Evolutionary conservation across 1,140 invertebrate genomes (phyloP).

Genomic region (Calosoma granatense): DNA sequence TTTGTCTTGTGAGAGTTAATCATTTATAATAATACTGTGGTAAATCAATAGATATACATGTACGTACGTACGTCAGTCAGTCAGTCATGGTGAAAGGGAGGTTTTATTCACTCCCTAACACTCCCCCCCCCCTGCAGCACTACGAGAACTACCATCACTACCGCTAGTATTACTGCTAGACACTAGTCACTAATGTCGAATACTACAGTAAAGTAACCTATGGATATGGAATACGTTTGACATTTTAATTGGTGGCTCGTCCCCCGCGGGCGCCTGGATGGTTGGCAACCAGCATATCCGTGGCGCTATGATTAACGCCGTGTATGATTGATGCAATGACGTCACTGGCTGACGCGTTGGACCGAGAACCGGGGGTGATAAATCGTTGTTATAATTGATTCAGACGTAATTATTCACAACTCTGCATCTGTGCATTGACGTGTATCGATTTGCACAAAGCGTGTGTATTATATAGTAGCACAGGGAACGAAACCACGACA

Average conservation of each 20-base stretch:
- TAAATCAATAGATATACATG: no score
- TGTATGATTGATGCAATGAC: slow-evolving; percentile 16
- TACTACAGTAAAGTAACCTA: not conserved
- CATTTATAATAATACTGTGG: no score
- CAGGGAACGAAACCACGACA: no score
- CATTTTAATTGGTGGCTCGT: not conserved
- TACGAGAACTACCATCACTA: no score
- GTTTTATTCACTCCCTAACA: no score
- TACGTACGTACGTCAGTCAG: no score
- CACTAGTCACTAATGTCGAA: no score
- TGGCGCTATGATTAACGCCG: slow-evolving; percentile 13
- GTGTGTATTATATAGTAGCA: not conserved
- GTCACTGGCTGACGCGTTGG: slow-evolving; percentile 11
- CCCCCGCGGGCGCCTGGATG: not conserved
- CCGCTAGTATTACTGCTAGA: no score
- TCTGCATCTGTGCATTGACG: slow-evolving; percentile 29
- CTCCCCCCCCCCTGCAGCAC: no score
- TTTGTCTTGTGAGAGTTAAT: no score
- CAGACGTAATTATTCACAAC: slow-evolving; percentile 29
- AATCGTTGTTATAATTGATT: slow-evolving; percentile 31
- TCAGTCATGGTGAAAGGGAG: no score
- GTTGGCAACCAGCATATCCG: not conserved
- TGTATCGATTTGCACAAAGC: slow-evolving; percentile 20
- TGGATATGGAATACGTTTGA: not conserved
- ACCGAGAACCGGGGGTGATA: slow-evolving; percentile 19